These are phyloP conservation scores for Pogonomyrmex californicus DNA, from an alignment of 1,140 invertebrate genomes.

Conservation along the genomic window DNA sequence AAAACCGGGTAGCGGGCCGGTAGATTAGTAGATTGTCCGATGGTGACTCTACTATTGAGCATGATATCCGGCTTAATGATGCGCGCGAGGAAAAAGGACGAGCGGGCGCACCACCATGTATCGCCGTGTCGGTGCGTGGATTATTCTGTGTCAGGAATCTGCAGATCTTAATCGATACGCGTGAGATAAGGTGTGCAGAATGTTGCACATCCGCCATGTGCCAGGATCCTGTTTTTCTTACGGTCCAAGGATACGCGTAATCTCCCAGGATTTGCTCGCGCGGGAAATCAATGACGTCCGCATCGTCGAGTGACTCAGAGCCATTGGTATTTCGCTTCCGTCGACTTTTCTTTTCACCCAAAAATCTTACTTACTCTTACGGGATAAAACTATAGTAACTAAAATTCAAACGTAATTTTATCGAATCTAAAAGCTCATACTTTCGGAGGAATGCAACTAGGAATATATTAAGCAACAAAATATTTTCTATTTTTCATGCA, in stretches of 20 bases:
- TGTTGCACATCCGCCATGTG: slow-evolving; percentile 55
- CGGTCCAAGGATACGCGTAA: slow-evolving; percentile 57
- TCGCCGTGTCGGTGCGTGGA: slow-evolving; percentile 40
- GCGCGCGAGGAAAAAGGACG: slow-evolving; percentile 24
- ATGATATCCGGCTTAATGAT: slow-evolving; percentile 63
- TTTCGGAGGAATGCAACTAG: background rate
- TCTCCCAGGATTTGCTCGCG: slow-evolving; percentile 36
- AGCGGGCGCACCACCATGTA: slow-evolving; percentile 31
- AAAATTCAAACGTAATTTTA: background rate
- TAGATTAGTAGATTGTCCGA: slow-evolving; percentile 25
- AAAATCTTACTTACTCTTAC: background rate
- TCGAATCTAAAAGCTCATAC: background rate
- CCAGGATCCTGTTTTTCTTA: slow-evolving; percentile 40
- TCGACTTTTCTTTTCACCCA: background rate
- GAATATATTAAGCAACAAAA: background rate
- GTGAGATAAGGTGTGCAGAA: slow-evolving; percentile 30
- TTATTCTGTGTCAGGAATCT: slow-evolving; percentile 61
- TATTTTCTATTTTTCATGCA: background rate
- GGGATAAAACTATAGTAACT: background rate
- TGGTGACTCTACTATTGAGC: slow-evolving; percentile 30
- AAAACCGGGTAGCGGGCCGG: slow-evolving; percentile 26
- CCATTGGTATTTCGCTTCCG: slow-evolving; percentile 38
- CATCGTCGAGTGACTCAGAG: slow-evolving; percentile 65
- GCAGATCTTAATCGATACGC: slow-evolving; percentile 70
- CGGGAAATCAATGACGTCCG: slow-evolving; percentile 66